Base-by-base conservation (phyloP, 2,888 invertebrate species). In the Drosophila mercatorum region DNA sequence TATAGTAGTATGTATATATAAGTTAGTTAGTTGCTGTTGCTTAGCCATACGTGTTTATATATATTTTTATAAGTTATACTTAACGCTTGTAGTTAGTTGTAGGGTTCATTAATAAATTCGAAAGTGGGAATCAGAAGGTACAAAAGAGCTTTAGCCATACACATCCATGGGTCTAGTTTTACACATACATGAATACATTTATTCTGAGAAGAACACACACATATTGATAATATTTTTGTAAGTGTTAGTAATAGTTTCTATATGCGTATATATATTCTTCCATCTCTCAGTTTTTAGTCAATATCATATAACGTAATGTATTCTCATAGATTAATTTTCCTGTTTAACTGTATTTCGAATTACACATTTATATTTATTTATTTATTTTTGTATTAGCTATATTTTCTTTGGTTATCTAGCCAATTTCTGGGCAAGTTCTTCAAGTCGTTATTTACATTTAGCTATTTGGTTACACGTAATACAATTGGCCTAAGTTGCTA, bases 91-190 rank as follows among this genome's bases (percentile, higher is more conserved):
- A 66, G 31, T 76, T 52, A 66, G 40, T 76, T 49, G 71, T 55
- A 55, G 83, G 75, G 59, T 72, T 70, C 60, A 52, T 67, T 62
- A 72, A 68, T 86, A 87, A 87, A 87, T 87, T 87, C 86, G 86
- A 87, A 82, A 87, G 83, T 88, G 81, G 85, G 87, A 79, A 79
- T 82, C 83, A 85, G 80, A 77, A 88, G 86, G 86, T 87, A 87
- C 86, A 88, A 87, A 87, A 88, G 85, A 86, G 76, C 71, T 81
- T 76, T 76, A 44, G 47, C 26, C 67, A 69, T 12, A 46, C 46
- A 51, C n/a, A 41, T 43, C 49, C 47, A 62, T 34, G 31, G n/a
- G 17, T 52, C 43, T 11, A 51, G 51, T 68, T 40, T 61, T 38
- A 56, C 41, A 53, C 40, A 53, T 34, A 68, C 38, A 68, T 57